A percentile compares a stretch with the other conserved stretches of the same genome.
Conservation (phyloP, 2,113 vertebrate genomes). For the Rhea americana region DNA sequence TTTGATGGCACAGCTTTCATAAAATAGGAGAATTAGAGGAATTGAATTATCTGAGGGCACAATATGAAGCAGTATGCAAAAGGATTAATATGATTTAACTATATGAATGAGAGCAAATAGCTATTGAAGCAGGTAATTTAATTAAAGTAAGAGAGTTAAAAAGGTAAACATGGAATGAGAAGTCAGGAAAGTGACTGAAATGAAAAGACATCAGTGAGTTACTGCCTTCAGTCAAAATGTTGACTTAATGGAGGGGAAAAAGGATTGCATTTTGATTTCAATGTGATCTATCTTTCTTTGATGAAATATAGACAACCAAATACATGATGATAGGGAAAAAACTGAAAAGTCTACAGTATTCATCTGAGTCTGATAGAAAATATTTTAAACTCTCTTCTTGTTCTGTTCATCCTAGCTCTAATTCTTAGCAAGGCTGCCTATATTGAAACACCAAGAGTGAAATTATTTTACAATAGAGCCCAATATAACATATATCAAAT, state of each 20-base stretch:
- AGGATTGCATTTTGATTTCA: not conserved
- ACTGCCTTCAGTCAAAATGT: not conserved
- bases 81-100: conserved; percentile 12
- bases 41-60: not conserved
- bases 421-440: not conserved
- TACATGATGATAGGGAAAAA: not conserved
- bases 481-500: not conserved
- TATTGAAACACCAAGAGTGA: not conserved
- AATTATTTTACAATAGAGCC: not conserved
- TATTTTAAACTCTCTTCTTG: not conserved
- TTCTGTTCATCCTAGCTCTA: not conserved
- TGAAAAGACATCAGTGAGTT: not conserved
- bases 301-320: not conserved
- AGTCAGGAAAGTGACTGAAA: not conserved
- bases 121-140: conserved; percentile 2
- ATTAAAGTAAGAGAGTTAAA: not conserved
- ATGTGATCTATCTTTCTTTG: not conserved
- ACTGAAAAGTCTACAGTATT: not conserved
- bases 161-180: conserved; percentile 12
- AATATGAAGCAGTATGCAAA: not conserved
- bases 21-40: not conserved
- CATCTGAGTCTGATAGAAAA: not conserved
- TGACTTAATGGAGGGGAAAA: not conserved
- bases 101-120: not conserved
- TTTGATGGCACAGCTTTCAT: not conserved